A percentile compares a stretch with the other conserved stretches of the same genome.
Evolutionary conservation across 2,888 invertebrate genomes (phyloP).

Genomic region (Eristalis tenax): DNA sequence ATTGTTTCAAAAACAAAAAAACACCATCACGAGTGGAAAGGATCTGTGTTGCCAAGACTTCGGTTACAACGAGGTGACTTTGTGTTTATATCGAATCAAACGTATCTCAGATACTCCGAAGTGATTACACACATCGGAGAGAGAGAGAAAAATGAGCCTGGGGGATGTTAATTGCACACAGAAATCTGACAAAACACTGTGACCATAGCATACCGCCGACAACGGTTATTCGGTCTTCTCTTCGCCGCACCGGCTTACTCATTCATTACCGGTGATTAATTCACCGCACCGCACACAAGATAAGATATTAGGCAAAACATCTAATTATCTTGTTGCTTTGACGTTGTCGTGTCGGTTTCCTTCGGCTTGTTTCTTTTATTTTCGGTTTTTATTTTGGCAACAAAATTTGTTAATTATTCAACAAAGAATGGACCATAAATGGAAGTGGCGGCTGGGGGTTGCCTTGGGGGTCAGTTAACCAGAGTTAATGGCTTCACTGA

Average conservation of each 20-base stretch:
- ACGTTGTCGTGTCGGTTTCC: not conserved
- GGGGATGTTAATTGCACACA: slow-evolving; percentile 40
- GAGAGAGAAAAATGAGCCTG: not conserved
- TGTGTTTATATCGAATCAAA: slow-evolving; percentile 39
- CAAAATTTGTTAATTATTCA: slow-evolving; percentile 30
- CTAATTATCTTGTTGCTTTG: slow-evolving; percentile 57
- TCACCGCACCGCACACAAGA: slow-evolving; percentile 23
- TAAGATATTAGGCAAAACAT: slow-evolving; percentile 48
- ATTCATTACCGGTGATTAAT: slow-evolving; percentile 65
- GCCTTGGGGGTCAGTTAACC: slow-evolving; percentile 45
- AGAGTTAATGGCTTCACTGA: slow-evolving; percentile 36
- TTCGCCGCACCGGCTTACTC: slow-evolving; percentile 4
- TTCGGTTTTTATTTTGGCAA: slow-evolving; percentile 2
- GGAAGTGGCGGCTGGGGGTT: slow-evolving; percentile 9
- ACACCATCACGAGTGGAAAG: slow-evolving; percentile 17
- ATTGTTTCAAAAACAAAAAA: slow-evolving; percentile 35
- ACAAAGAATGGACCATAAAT: not conserved
- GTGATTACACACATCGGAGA: not conserved
- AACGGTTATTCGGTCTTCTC: not conserved
- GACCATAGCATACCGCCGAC: not conserved
- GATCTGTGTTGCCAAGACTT: slow-evolving; percentile 52
- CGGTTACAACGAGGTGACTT: slow-evolving; percentile 17
- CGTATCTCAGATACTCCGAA: not conserved
- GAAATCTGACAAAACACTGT: slow-evolving; percentile 8
- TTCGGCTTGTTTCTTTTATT: not conserved